Base-by-base conservation (phyloP, 1,140 invertebrate genomes). In the Capitella teleta region DNA sequence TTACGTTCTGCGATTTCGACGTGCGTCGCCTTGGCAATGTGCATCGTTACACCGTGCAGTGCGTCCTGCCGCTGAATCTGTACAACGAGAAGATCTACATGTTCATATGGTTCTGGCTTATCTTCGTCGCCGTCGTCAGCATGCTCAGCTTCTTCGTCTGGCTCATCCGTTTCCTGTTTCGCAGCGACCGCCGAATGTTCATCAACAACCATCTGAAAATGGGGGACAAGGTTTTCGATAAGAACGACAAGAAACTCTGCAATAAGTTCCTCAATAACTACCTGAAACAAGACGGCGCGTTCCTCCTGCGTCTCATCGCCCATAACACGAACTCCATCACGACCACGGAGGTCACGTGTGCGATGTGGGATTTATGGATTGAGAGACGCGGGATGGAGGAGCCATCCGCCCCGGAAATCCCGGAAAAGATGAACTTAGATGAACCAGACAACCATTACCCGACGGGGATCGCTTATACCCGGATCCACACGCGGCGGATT, bases 1-100 rank as follows among this genome's bases (percentile, higher is more conserved):
- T 77, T n/a, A 77, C 76, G 18, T 66, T 77, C 57, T 77, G 76
- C 63, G 76, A 77, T 57, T 77, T 77, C 58, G 64, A 72, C 49
- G 74, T 76, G 25, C 64, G 76, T 30, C 69, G 73, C 44, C 14
- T 61, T 12, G 76, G 75, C 46, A 72, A 74, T 50, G 63, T 74
- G 28, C 71, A 76, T 51, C 19, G 49, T 4, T 53, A 62, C 43
- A 60, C 61, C 2, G 56, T 62, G 14, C 61, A 62, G 49, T 62
- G 61, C 48, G 60, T 56, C 10, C 54, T 62, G 23, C 56, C 59
- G 14, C 52, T 54, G 30, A 61, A 60, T 36, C 43, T 64, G 32
- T 69, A 69, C 55, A 70, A 70, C 55, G 66, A 68, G 49, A 68
- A 68, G 50, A 64, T 70, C 34, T 68, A 70, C 52, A 53, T 69